Conservation (phyloP, 2,888 invertebrate species). For the Erannis defoliaria region DNA sequence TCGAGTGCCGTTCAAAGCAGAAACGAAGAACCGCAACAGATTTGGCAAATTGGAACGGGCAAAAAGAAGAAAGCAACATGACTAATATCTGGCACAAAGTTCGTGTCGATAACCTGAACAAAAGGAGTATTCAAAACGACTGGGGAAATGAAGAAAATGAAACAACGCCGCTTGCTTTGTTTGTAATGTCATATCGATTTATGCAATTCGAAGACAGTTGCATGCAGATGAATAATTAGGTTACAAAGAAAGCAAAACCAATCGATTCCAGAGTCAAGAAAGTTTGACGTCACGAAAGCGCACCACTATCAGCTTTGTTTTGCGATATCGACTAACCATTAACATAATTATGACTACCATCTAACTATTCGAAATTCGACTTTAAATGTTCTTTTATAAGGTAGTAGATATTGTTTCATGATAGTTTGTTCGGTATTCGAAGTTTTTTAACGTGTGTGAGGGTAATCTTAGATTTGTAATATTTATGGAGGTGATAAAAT, state of each 20-base stretch:
- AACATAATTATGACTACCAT: conserved; percentile 1
- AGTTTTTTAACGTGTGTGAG: conserved; percentile 44
- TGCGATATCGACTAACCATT: conserved; percentile 56
- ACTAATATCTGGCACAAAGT: conserved; percentile 82
- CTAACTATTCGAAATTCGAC: conserved; percentile 48
- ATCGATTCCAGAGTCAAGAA: conserved; percentile 45
- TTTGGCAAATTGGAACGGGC: conserved; percentile 64
- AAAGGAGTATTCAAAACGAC: conserved; percentile 58
- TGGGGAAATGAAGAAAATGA: conserved; percentile 65
- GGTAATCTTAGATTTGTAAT: conserved; percentile 68
- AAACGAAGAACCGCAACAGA: conserved; percentile 81
- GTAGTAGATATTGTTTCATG: conserved; percentile 14
- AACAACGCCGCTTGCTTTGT: conserved; percentile 39
- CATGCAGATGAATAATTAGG: conserved; percentile 76
- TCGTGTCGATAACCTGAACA: conserved; percentile 78
- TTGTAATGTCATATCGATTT: conserved; percentile 48
- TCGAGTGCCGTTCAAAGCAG: conserved; percentile 80
- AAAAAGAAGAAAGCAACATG: conserved; percentile 64
- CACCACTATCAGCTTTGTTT: conserved; percentile 64
- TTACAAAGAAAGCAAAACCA: conserved; percentile 58
- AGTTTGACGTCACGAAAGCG: conserved; percentile 74
- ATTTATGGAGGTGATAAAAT: conserved; percentile 82
- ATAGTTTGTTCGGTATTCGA: conserved; percentile 29
- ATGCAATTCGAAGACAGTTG: conserved; percentile 46
- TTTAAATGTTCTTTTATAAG: conserved; percentile 47